Conservation (phyloP, 2,113 vertebrate genomes). For the Poeciliopsis occidentalis region DNA sequence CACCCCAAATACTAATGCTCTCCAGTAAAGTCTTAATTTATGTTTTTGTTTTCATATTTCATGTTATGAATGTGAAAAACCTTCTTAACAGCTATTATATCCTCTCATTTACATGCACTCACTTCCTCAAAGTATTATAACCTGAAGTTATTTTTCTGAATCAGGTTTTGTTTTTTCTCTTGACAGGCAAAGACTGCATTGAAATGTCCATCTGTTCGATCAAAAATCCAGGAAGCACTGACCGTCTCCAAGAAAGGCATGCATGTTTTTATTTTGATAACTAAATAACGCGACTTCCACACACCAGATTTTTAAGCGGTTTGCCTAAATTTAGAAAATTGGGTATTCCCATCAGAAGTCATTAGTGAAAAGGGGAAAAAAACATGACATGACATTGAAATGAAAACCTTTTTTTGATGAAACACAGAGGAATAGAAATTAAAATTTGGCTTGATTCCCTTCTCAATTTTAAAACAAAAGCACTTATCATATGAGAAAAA, state of each 20-base stretch:
- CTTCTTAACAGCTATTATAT: too few species aligned
- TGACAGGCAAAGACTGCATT: slow-evolving; percentile 90
- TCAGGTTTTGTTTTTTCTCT: slow-evolving; percentile 30
- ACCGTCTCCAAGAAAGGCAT: slow-evolving; percentile 84
- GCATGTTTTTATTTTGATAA: slow-evolving; percentile 39
- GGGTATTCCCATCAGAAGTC: neutral
- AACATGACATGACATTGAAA: neutral
- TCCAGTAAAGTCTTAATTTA: too few species aligned
- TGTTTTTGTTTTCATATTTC: neutral
- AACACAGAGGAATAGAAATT: neutral
- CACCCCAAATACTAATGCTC: neutral
- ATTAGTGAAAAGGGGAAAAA: neutral
- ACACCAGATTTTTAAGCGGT: neutral
- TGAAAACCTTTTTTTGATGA: neutral
- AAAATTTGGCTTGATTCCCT: neutral
- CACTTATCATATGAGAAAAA: neutral
- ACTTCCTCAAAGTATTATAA: neutral
- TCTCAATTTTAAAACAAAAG: neutral
- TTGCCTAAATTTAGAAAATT: neutral
- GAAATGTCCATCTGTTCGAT: slow-evolving; percentile 89
- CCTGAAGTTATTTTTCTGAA: slow-evolving; percentile 6
- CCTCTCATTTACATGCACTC: too few species aligned
- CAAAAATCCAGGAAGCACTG: slow-evolving; percentile 88
- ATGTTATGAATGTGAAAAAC: neutral
- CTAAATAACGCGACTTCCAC: neutral